A percentile compares a stretch with the other conserved stretches of the same genome.
Evolutionary conservation across 2,113 vertebrate species (phyloP).

Genomic region (Dromaius novaehollandiae): DNA sequence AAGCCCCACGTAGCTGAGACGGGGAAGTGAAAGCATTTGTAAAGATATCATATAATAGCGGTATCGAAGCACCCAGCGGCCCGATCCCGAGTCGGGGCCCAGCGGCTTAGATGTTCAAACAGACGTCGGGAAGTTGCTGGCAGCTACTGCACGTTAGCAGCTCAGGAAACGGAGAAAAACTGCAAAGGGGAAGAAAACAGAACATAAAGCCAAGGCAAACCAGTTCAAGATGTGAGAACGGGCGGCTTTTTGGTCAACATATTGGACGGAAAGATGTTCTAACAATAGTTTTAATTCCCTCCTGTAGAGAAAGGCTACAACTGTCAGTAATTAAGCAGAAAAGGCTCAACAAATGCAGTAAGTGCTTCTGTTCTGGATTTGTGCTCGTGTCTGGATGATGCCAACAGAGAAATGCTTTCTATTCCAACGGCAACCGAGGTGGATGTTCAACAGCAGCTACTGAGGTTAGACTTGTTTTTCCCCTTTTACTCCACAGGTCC

Average conservation of each 20-base stretch:
- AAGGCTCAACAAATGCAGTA: neutral
- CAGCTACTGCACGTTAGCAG: neutral
- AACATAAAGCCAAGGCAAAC: neutral
- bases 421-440: neutral
- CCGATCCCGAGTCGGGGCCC: neutral
- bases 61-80: no score
- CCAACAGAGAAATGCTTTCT: neutral
- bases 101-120: neutral
- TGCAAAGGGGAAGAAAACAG: neutral
- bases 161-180: neutral
- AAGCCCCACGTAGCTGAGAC: neutral
- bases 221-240: neutral
- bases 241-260: accelerated
- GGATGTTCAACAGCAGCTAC: neutral
- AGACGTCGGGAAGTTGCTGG: neutral
- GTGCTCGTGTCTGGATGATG: neutral
- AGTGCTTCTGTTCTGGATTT: neutral
- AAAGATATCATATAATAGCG: neutral
- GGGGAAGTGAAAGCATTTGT: neutral
- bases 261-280: neutral
- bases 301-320: accelerated
- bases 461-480: accelerated
- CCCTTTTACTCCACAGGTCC: no score
- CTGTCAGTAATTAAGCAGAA: accelerated
- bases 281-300: neutral